A percentile compares a stretch with the other conserved stretches of the same genome.
phyloP scores from a whole-genome alignment of 1,140 invertebrate species.

The Drosophila littoralis region DNA sequence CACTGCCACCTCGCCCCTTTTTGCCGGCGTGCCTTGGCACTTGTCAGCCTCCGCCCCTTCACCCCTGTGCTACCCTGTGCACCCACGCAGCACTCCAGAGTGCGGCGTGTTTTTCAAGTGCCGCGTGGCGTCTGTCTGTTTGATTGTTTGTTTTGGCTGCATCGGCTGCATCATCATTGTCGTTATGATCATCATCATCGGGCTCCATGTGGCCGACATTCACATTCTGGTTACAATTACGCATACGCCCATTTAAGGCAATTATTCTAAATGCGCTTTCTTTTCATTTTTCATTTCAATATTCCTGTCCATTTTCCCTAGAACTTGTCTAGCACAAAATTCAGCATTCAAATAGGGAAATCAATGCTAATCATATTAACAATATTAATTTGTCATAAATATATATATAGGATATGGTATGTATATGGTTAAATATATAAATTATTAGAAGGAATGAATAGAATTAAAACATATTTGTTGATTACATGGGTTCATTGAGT shows the following conservation, averaged over 20 bases:
- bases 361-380: slow-evolving; percentile 47
- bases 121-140: slow-evolving; percentile 66
- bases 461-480: no score
- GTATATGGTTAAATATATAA: background rate
- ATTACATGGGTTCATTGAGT: no score
- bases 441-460: background rate
- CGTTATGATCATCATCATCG: slow-evolving; percentile 14
- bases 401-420: no score
- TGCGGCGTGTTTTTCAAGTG: slow-evolving; percentile 67
- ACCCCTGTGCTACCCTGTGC: background rate
- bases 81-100: slow-evolving; percentile 40
- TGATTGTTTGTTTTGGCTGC: slow-evolving; percentile 43
- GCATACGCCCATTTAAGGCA: slow-evolving; percentile 59
- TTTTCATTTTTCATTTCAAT: slow-evolving; percentile 48
- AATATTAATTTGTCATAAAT: no score
- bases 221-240: slow-evolving; percentile 58
- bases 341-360: slow-evolving; percentile 11
- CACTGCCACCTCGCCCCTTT: background rate
- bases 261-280: slow-evolving; percentile 62
- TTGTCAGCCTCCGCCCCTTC: slow-evolving; percentile 41
- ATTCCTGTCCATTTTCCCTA: slow-evolving; percentile 24
- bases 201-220: slow-evolving; percentile 16
- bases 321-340: background rate
- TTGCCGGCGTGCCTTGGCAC: slow-evolving; percentile 36
- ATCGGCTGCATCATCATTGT: slow-evolving; percentile 31